phyloP scores from a whole-genome alignment of 2,113 vertebrate species.

The Procapra przewalskii region DNA sequence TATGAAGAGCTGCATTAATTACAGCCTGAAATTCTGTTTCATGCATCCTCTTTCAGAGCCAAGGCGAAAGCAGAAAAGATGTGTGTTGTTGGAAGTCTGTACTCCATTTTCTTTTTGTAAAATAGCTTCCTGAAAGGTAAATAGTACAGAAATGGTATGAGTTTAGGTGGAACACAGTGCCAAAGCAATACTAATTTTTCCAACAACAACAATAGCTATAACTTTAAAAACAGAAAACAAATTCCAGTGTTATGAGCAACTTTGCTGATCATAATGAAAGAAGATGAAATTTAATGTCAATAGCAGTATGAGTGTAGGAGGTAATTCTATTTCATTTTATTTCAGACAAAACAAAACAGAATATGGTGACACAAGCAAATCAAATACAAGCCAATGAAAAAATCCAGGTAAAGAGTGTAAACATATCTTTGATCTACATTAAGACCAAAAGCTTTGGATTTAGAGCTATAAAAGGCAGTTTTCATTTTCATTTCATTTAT shows the following conservation, averaged over 20 bases:
- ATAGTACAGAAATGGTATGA: not conserved
- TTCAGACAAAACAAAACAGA: slow-evolving; percentile 55
- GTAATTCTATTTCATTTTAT: slow-evolving; percentile 61
- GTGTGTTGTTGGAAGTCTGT: slow-evolving; percentile 21
- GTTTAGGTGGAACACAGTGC: not conserved
- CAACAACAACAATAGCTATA: slow-evolving; percentile 41
- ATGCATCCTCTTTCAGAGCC: slow-evolving; percentile 53
- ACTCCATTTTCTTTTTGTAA: slow-evolving; percentile 4
- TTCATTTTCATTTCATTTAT: not conserved
- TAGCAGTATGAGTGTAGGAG: slow-evolving; percentile 56
- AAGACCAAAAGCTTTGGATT: not conserved
- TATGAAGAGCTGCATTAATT: slow-evolving; percentile 66
- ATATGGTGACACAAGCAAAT: slow-evolving; percentile 13
- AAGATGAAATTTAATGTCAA: slow-evolving; percentile 67
- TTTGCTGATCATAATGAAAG: slow-evolving; percentile 49
- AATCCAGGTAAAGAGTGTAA: not conserved
- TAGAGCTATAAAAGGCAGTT: not conserved
- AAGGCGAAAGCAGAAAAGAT: slow-evolving; percentile 54
- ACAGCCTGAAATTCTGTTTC: slow-evolving; percentile 65
- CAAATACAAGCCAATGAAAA: slow-evolving; percentile 23
- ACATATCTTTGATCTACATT: not conserved
- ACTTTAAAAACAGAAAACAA: slow-evolving; percentile 29
- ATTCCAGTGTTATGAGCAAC: slow-evolving; percentile 61
- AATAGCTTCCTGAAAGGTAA: slow-evolving; percentile 55
- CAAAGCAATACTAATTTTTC: not conserved